phyloP scores from a whole-genome alignment of 2,113 vertebrate species.

The Callocephalon fimbriatum region DNA sequence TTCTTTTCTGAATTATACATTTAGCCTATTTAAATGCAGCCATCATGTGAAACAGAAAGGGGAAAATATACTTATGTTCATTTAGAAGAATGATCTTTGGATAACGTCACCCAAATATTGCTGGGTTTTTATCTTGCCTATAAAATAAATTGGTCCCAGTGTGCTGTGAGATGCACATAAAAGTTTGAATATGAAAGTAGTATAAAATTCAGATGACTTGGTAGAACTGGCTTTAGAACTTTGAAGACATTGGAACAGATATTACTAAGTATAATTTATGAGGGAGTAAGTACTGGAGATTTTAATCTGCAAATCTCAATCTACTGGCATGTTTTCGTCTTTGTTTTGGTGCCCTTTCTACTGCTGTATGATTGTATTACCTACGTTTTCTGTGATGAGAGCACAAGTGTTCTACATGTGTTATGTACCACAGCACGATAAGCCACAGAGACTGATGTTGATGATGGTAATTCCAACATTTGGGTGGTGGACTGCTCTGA shows the following conservation, averaged over 20 bases:
- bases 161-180: slow-evolving; percentile 32
- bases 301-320: background rate
- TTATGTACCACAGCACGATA: rapidly evolving
- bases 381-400: background rate
- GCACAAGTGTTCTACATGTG: background rate
- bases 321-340: background rate
- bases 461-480: background rate
- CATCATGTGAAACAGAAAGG: slow-evolving; percentile 26
- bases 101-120: slow-evolving; percentile 48
- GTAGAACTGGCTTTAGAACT: background rate
- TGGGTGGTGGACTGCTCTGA: background rate
- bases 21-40: slow-evolving; percentile 15
- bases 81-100: slow-evolving; percentile 45
- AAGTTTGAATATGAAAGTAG: slow-evolving; percentile 41
- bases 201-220: slow-evolving; percentile 23
- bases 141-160: slow-evolving; percentile 57
- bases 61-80: slow-evolving; percentile 22
- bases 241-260: background rate
- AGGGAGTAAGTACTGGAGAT: background rate
- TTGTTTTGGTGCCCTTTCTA: background rate
- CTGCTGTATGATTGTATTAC: rapidly evolving
- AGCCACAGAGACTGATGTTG: background rate
- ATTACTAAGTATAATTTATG: background rate
- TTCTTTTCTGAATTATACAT: slow-evolving; percentile 38
- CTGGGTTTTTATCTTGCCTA: slow-evolving; percentile 37